A percentile compares a stretch with the other conserved stretches of the same genome.
phyloP scores from a whole-genome alignment of 2,113 vertebrate species.

The Cottus gobio region DNA sequence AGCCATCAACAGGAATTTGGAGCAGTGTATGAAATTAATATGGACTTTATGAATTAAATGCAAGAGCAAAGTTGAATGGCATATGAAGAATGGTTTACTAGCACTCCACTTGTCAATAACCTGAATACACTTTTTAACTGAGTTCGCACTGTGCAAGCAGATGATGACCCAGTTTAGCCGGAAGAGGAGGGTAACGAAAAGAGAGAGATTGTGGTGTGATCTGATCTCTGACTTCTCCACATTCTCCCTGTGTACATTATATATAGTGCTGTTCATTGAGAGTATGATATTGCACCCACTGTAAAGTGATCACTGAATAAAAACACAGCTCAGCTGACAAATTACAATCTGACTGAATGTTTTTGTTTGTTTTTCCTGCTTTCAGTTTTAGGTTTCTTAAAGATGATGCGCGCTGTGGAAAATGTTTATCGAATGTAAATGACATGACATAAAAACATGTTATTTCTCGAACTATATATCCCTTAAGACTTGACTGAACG shows the following conservation, averaged over 20 bases:
- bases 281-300: constrained; percentile 72
- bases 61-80: constrained; percentile 20
- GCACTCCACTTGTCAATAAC: constrained; percentile 39
- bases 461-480: not conserved
- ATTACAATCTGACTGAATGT: not conserved
- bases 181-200: constrained; percentile 9
- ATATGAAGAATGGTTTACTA: constrained; percentile 46
- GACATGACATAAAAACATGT: not conserved
- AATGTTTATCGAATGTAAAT: not conserved
- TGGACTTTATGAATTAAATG: constrained; percentile 20
- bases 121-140: constrained; percentile 12
- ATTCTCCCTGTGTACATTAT: constrained; percentile 50
- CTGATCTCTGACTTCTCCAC: constrained; percentile 28
- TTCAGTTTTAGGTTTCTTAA: not conserved
- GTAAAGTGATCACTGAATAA: constrained; percentile 77
- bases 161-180: constrained; percentile 16
- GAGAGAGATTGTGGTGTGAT: constrained; percentile 14
- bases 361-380: not conserved
- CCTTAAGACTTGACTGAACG: not conserved
- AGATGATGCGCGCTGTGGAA: too few species aligned
- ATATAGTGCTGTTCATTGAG: constrained; percentile 68
- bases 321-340: constrained; percentile 51
- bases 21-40: constrained; percentile 40
- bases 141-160: constrained; percentile 46
- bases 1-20: constrained; percentile 20